Base-by-base conservation (phyloP, 2,113 vertebrate genomes). In the Arenaria interpres region DNA sequence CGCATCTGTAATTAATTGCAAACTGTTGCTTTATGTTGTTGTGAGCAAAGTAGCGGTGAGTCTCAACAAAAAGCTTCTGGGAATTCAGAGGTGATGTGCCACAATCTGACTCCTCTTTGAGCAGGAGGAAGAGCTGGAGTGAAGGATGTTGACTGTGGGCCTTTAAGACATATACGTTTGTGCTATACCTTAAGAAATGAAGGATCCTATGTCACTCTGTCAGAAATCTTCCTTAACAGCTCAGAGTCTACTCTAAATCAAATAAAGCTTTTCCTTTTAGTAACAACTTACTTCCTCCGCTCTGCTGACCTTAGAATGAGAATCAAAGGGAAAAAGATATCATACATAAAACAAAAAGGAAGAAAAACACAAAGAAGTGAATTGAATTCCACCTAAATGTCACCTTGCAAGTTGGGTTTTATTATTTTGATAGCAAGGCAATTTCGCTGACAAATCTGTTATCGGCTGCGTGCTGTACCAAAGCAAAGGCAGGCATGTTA, bases 341-440 rank as follows among this genome's bases (percentile, higher is more conserved):
- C 93, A 81, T 88, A 89, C 53, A 50, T 84, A 81, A 97, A 97
- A 95, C 96, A 96, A 93, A 96, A 76, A 85, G 63, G 76, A 80
- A 81, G 60, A 62, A 94, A 63, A 87, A 62, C 93, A 85, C 66
- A 22, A 72, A 88, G 92, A 74, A 93, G 59, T 7, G 89, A 96
- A 89, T 96, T 90, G 92, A 96, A 93, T 97, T 94, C 76, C 83
- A 88, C 94, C 30, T n/a, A 94, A 97, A 95, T 95, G 96, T 97
- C 97, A 97, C 96, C 95, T 97, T 96, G 85, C 35, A 24, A 69
- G 85, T 28, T 85, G 89, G 87, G 48, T 91, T 97, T 97, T 97
- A 92, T 78, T 92, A 90, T 89, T 94, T 83, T 95, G 93, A 95
- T 90, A 89, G 92, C 59, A 16, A 96, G 71, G 92, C 90, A 93